A percentile compares a stretch with the other conserved stretches of the same genome.
phyloP scores from a whole-genome alignment of 2,797 vertebrate species.

The Pagetopsis macropterus region DNA sequence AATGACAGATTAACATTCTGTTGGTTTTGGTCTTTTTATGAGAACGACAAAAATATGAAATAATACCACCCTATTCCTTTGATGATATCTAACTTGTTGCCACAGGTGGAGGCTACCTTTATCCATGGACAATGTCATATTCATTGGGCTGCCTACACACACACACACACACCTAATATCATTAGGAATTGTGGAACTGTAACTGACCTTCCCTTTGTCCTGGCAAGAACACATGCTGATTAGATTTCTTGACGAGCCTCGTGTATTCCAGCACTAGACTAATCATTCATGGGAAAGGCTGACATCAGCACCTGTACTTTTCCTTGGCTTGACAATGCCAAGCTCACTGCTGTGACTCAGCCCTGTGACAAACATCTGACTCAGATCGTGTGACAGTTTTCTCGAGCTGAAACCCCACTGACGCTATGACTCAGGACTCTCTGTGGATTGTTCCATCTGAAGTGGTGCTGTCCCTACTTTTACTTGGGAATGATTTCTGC shows the following conservation, averaged over 20 bases:
- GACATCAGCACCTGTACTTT: conserved; percentile 58
- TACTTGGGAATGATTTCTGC: conserved; percentile 24
- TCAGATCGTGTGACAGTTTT: conserved; percentile 61
- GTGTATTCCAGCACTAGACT: conserved; percentile 3
- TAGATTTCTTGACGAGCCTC: conserved; percentile 19
- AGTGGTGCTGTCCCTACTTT: conserved; percentile 25
- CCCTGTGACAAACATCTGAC: conserved; percentile 59
- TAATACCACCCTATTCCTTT: neutral
- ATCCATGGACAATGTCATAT: neutral
- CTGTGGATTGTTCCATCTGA: conserved; percentile 19
- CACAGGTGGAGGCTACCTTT: neutral
- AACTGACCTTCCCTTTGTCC: neutral
- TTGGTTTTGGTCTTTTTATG: neutral
- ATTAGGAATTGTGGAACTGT: conserved; percentile 1
- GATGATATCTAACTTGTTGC: neutral
- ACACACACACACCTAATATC: neutral
- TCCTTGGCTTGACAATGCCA: conserved; percentile 29
- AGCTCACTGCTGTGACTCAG: conserved; percentile 62
- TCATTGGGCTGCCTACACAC: neutral
- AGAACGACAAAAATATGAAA: neutral
- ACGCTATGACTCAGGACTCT: conserved; percentile 63
- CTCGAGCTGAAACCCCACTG: conserved; percentile 31
- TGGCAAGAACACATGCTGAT: neutral
- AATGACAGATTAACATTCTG: neutral
- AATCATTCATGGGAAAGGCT: conserved; percentile 28